Evolutionary conservation across 2,113 vertebrate species (phyloP), one percentile per base, ranked within the genome.

Genomic region (Poecile atricapillus): DNA sequence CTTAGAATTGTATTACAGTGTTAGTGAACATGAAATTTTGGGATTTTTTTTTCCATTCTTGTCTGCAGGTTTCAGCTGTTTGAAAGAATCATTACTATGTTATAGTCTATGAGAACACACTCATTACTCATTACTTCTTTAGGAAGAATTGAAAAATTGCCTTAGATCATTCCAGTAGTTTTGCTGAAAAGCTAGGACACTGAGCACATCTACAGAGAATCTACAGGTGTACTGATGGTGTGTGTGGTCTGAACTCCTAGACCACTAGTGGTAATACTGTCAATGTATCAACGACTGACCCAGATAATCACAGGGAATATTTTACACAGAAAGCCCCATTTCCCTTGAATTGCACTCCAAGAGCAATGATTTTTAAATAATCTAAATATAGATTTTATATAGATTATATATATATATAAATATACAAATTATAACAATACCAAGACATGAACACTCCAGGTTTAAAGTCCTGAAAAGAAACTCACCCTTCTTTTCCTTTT

Each of bases 401-500:
- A 39, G 39, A 39, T 39, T 39, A 39, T 39, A 39, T 39, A 39
- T 39, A 39, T 39, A 39, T 39, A 39, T 39, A 39, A 39, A 39
- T 39, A 39, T 65, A 41, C 8, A 49, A 41, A 58, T 65, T 41
- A 23, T 10, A 49, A 8, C 12, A 56, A 20, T 56, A 41, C 8
- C 23, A 56, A 47, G 23, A 65, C 12, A 23, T 0, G 0, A 55
- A 33, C 6, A 28, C 75, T 75, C 23, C 6, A 24, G 56, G n/a
- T 65, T 28, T 47, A 10, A 74, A 56, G 19, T 23, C 59, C 28
- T 39, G 15, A 37, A 28, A 37, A 39, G 11, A 74, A 47, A 55
- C 4, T 46, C 22, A 22, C 2, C 1, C 8, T 13, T 53, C 2
- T 39, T 15, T 35, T 18, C 24, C 5, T 2, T 3, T 21, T 47